Base-by-base conservation (phyloP, 2,888 invertebrate species). In the Eupithecia vulgata region DNA sequence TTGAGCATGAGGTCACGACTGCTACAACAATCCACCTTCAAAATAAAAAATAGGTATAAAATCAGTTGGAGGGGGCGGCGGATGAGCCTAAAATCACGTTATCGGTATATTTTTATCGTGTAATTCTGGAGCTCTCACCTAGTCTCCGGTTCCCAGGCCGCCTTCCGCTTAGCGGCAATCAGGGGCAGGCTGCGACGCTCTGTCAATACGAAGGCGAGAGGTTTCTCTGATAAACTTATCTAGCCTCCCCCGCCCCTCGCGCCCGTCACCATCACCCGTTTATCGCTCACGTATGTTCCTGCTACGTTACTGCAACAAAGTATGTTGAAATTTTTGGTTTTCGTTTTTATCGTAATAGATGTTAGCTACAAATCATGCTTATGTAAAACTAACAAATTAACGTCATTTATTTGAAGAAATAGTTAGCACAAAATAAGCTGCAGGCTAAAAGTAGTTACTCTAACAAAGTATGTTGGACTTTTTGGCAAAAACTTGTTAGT, bases 181-280 rank as follows among this genome's bases (percentile, higher is more conserved):
- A 93, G 90, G 89, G 88, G 88, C 89, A 86, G 85, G 88, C 90
- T 89, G 90, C 93, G 92, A 90, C 90, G 93, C 89, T 92, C 91
- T 92, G 93, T 94, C 94, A 94, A 94, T 94, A 94, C 89, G 88
- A 88, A 90, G 90, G 89, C 92, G 92, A 93, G 91, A 92, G 93
- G 92, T 92, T 92, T 91, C 90, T 87, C 90, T 93, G 94, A 94
- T 94, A 94, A 94, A 94, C 92, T 94, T 94, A 94, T 93, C 92
- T 91, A 84, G 83, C 81, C 76, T 78, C 75, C 76, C 78, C 79
- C 82, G 4, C 81, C 80, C 85, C 85, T 85, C 84, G 85, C 84
- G 85, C 87, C 85, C 84, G 86, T 84, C 87, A 87, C 85, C 91
- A 88, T 81, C 30, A 30, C 30, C 30, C 88, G 88, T 91, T 92